A percentile compares a stretch with the other conserved stretches of the same genome.
Evolutionary conservation across 2,113 vertebrate species (phyloP).

Genomic region (Ellobius talpinus): DNA sequence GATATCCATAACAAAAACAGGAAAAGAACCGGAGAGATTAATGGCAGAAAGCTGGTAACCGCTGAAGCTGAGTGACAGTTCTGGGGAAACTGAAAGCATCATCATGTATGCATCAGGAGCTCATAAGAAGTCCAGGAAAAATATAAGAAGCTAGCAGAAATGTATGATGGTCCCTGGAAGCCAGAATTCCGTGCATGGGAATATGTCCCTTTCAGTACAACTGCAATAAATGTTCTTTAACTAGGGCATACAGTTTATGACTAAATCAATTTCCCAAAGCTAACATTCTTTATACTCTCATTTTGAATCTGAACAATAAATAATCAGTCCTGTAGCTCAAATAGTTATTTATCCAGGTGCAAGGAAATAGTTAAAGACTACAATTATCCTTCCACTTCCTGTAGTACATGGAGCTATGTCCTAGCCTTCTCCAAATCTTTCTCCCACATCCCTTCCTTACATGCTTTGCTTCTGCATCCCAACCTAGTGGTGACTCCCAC

Average conservation of each 20-base stretch:
- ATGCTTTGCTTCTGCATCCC: not conserved
- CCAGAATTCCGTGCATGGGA: not conserved
- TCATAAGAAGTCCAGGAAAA: not conserved
- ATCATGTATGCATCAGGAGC: not conserved
- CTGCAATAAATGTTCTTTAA: not conserved
- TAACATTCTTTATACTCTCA: not conserved
- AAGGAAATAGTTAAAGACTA: not conserved
- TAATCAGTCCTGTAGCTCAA: not conserved
- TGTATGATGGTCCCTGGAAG: not conserved
- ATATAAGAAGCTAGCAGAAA: not conserved
- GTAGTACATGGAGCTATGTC: no score
- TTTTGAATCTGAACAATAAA: not conserved
- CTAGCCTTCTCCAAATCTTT: not conserved
- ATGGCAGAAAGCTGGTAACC: not conserved
- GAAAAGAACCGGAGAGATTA: not conserved
- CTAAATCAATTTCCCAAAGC: not conserved
- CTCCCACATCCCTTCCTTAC: not conserved
- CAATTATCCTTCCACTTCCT: not conserved
- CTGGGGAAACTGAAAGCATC: rapidly evolving
- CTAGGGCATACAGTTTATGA: not conserved
- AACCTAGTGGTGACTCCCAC: not conserved
- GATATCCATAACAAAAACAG: not conserved
- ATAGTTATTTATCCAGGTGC: not conserved
- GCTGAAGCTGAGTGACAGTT: not conserved
- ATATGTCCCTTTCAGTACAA: rapidly evolving